Evolutionary conservation across 1,140 invertebrate genomes (phyloP), one percentile per base, ranked within the genome.

Genomic region (Drosophila punjabiensis): DNA sequence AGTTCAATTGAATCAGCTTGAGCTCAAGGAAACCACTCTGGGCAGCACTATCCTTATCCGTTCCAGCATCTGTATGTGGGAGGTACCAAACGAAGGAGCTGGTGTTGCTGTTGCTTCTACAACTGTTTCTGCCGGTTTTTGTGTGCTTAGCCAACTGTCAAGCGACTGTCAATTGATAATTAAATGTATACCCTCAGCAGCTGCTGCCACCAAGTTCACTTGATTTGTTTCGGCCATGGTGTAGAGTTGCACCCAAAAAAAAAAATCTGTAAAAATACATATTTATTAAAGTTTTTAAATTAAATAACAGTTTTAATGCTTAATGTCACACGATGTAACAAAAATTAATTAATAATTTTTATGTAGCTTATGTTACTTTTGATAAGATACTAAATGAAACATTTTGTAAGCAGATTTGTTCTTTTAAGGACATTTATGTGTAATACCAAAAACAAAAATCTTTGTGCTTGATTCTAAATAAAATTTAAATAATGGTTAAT

Each of bases 81-180:
- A 28, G 61, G 61, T 30, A 13, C 16, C 9, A n/a, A n/a, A 39
- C 9, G 16, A 59, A 41, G 28, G 10, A 32, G 7, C 30, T n/a
- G 56, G 20, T 33, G 28, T 37, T 20, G 18, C 32, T 39, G 45
- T 55, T 28, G 24, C 9, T 18, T 32, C 39, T 35, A 14, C 28
- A 11, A 41, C n/a, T 33, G 55, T 69, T 45, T 18, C 33, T 65
- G 41, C 60, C 30, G 68, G 50, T 56, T 53, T 35, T 35, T 58
- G 61, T 81, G 63, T 73, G 83, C 43, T 65, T 50, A 73, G 82
- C 56, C 76, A 79, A 80, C 76, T 88, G 85, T 88, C 84, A 77
- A 37, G 53, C 85, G 48, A 71, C 69, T 88, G 85, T 81, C 85
- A 85, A 88, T 85, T 85, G 78, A 81, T 88, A 89, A 88, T 88